Percentiles rank a stretch among this genome's conserved stretches.
phyloP scores from a whole-genome alignment of 1,140 invertebrate species.

The Drosophila tani region DNA sequence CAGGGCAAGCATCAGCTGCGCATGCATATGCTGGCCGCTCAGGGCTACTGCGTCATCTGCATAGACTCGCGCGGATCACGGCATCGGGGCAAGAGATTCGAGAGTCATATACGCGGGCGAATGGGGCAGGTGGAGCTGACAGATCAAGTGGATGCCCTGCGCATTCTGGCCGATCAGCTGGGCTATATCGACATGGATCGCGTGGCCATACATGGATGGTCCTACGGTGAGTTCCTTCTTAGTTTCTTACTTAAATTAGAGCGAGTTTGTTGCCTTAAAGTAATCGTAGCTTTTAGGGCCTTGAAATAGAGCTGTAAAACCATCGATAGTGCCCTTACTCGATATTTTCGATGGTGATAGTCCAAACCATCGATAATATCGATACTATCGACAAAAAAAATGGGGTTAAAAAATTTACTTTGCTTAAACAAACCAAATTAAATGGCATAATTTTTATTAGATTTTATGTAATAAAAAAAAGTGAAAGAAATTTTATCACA shows the following conservation, averaged over 20 bases:
- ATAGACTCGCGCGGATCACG: constrained; percentile 97
- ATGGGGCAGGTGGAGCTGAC: constrained; percentile 98
- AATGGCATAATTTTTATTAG: no score
- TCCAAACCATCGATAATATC: no score
- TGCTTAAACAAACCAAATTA: no score
- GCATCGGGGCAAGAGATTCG: constrained; percentile 96
- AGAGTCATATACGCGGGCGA: constrained; percentile 93
- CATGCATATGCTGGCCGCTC: constrained; percentile 97
- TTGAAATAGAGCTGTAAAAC: no score
- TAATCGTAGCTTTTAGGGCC: no score
- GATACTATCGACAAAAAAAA: no score
- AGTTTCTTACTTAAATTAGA: background rate
- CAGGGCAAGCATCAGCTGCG: constrained; percentile 95
- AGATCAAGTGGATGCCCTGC: constrained; percentile 98
- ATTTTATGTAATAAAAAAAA: no score
- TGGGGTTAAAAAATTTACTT: no score
- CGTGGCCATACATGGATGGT: constrained; percentile 99
- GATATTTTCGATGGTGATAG: no score
- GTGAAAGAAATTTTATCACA: no score
- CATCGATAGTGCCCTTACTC: no score
- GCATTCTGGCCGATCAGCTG: constrained; percentile 93
- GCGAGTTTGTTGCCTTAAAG: background rate
- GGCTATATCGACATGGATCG: constrained; percentile 96
- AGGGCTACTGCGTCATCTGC: constrained; percentile 98
- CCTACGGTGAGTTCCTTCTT: constrained; percentile 91